A percentile compares a stretch with the other conserved stretches of the same genome.
These are phyloP conservation scores for Meda fulgida DNA, from an alignment of 2,797 vertebrate species.

Conservation along the genomic window DNA sequence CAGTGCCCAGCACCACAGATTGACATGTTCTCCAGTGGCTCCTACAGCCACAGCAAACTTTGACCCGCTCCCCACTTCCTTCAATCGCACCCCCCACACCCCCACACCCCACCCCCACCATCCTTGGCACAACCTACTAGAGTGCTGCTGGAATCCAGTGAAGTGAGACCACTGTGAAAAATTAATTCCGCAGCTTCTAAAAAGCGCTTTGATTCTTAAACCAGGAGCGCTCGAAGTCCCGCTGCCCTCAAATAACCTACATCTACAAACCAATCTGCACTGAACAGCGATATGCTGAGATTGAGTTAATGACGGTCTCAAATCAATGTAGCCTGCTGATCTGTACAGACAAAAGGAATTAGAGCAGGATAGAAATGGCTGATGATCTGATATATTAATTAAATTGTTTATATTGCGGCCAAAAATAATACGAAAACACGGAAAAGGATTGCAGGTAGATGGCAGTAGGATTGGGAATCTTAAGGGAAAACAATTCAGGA, in stretches of 20 bases:
- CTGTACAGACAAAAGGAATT: conserved; percentile 52
- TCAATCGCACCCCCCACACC: not conserved
- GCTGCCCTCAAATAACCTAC: conserved; percentile 53
- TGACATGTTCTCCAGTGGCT: conserved; percentile 69
- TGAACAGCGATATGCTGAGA: conserved; percentile 29
- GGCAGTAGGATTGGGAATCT: not conserved
- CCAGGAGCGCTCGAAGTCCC: conserved; percentile 16
- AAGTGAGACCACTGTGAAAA: conserved; percentile 71
- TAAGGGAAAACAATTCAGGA: not conserved
- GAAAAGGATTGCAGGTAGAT: not conserved
- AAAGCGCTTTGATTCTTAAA: conserved; percentile 51
- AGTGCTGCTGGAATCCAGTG: conserved; percentile 67
- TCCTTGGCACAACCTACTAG: conserved; percentile 43
- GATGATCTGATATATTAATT: not conserved
- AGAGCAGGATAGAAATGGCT: conserved; percentile 28
- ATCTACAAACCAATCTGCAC: conserved; percentile 39
- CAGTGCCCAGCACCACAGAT: conserved; percentile 67
- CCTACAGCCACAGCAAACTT: conserved; percentile 57
- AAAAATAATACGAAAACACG: not conserved
- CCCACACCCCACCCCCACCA: conserved; percentile 15
- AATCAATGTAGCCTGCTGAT: conserved; percentile 44
- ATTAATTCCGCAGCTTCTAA: conserved; percentile 65
- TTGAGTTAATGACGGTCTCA: conserved; percentile 33
- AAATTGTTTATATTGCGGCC: not conserved
- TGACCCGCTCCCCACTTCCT: conserved; percentile 20